Evolutionary conservation across 2,888 invertebrate species (phyloP).

Genomic region (Holacanthella duospinosa): DNA sequence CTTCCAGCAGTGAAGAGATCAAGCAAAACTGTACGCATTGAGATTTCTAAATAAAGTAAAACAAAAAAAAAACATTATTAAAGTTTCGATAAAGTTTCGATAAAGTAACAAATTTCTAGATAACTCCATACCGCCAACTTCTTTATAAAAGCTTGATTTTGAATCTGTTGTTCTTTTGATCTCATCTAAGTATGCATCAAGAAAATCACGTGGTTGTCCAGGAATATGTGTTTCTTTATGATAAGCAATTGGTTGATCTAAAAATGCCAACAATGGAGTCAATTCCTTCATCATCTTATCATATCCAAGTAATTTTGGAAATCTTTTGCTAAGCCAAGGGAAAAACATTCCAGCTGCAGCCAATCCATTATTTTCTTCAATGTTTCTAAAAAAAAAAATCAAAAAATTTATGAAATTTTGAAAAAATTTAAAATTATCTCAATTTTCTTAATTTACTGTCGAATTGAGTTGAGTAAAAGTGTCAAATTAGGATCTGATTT

Average conservation of each 20-base stretch:
- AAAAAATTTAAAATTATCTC: not conserved
- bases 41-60: conserved; percentile 6
- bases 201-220: conserved; percentile 40
- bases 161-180: conserved; percentile 21
- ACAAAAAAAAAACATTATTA: not conserved
- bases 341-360: conserved; percentile 18
- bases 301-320: conserved; percentile 16
- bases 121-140: conserved; percentile 22
- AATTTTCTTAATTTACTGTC: conserved; percentile 1
- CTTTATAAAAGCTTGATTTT: conserved; percentile 20
- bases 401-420: not conserved
- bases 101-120: conserved; percentile 3
- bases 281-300: conserved; percentile 19
- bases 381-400: conserved; percentile 12
- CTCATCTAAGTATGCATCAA: conserved; percentile 31
- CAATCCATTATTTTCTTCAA: conserved; percentile 15
- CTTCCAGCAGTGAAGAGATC: conserved; percentile 24
- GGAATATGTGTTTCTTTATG: conserved; percentile 23
- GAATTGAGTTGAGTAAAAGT: not conserved
- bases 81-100: not conserved
- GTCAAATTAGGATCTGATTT: conserved; percentile 12
- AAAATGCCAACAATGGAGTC: conserved; percentile 10
- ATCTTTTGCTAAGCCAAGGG: conserved; percentile 16
- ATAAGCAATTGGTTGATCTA: conserved; percentile 15
- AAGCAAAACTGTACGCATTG: conserved; percentile 16